phyloP scores from a whole-genome alignment of 2,797 vertebrate species.

The Cirrhinus mrigala region DNA sequence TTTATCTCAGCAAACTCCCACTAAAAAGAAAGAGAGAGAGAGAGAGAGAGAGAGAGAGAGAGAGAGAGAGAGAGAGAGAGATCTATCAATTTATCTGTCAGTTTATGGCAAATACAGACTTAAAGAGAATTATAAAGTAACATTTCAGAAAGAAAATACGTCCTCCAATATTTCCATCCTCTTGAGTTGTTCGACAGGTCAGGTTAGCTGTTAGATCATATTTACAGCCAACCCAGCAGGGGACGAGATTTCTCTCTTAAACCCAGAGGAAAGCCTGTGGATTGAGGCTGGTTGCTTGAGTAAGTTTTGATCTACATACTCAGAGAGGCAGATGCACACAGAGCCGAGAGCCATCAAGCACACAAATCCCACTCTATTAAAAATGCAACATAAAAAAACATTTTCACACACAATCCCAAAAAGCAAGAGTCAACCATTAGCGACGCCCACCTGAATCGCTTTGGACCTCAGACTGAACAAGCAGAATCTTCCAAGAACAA shows the following conservation, averaged over 20 bases:
- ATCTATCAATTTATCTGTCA: not conserved
- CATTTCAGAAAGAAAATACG: not conserved
- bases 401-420: constrained; percentile 6
- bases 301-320: constrained; percentile 22
- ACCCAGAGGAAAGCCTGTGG: not conserved
- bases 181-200: constrained; percentile 20
- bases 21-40: too few relatives aligned
- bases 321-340: not conserved
- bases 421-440: constrained; percentile 19
- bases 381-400: constrained; percentile 21
- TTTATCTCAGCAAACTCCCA: not conserved
- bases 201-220: constrained; percentile 1
- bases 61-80: not conserved
- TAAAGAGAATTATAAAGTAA: constrained; percentile 22
- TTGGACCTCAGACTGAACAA: not conserved
- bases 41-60: not conserved
- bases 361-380: constrained; percentile 24
- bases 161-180: not conserved
- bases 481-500: not conserved
- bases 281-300: not conserved
- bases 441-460: not conserved
- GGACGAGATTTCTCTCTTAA: not conserved
- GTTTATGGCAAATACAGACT: constrained; percentile 12
- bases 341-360: not conserved
- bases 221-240: constrained; percentile 6